Evolutionary conservation across 2,888 invertebrate species (phyloP).

Genomic region (Magallana nippona): DNA sequence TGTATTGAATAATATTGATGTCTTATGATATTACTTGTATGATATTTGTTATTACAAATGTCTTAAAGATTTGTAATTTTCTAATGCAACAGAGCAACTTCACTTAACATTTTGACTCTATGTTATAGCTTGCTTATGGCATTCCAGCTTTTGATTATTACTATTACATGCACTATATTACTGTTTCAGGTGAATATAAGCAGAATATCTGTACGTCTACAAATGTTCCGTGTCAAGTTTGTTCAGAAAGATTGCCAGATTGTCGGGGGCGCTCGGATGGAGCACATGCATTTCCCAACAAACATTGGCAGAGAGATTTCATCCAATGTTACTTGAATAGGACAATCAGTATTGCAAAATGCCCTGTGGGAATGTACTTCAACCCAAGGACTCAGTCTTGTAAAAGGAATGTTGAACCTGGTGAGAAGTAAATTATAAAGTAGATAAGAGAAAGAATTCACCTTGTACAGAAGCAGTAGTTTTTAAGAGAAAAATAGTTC

Average conservation of each 20-base stretch:
- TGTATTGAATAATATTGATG: no score
- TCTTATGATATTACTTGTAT: no score
- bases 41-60: no score
- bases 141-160: no score
- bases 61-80: no score
- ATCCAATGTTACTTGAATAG: slow-evolving; percentile 58
- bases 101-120: no score
- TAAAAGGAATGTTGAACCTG: slow-evolving; percentile 48
- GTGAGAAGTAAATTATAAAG: slow-evolving; percentile 44
- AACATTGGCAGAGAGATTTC: slow-evolving; percentile 54
- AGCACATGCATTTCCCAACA: slow-evolving; percentile 53
- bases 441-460: no score
- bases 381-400: slow-evolving; percentile 58
- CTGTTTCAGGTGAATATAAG: slow-evolving; percentile 60
- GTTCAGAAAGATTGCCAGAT: slow-evolving; percentile 58
- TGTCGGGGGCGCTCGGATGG: slow-evolving; percentile 59
- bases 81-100: no score
- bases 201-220: slow-evolving; percentile 55
- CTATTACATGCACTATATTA: no score
- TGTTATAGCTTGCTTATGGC: no score
- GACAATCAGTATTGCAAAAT: slow-evolving; percentile 53
- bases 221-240: slow-evolving; percentile 52
- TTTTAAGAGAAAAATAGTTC: no score
- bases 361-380: slow-evolving; percentile 60
- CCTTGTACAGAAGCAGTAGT: no score